These are phyloP conservation scores for Daubentonia madagascariensis DNA, from an alignment of 2,113 vertebrate genomes.

Conservation along the genomic window DNA sequence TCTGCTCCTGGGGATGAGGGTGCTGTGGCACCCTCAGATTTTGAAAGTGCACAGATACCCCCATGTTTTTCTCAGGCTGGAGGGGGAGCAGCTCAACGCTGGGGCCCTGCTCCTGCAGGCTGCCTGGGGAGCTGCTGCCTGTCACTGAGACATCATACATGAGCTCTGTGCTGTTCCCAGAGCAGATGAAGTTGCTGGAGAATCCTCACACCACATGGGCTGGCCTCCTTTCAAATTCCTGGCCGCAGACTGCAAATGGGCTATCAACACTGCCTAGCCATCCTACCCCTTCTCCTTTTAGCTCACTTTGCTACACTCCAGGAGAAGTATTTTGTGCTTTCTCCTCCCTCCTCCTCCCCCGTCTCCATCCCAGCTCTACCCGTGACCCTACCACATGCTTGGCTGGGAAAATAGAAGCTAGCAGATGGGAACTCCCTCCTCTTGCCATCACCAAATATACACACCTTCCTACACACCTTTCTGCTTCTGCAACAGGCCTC, in stretches of 20 bases:
- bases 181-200: not conserved
- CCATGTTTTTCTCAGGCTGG: not conserved
- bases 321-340: not conserved
- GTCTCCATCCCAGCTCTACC: not conserved
- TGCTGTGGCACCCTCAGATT: not conserved
- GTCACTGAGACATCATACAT: not conserved
- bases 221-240: constrained; percentile 8
- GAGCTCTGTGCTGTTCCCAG: not conserved
- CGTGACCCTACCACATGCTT: constrained; percentile 18
- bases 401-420: constrained; percentile 63
- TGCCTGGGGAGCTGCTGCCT: not conserved
- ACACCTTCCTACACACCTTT: constrained; percentile 48
- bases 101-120: not conserved
- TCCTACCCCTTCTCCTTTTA: not conserved
- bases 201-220: not conserved
- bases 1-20: not conserved
- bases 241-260: constrained; percentile 28
- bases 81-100: not conserved
- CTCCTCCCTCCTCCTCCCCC: not conserved
- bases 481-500: not conserved
- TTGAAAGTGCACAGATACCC: not conserved
- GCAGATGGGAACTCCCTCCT: constrained; percentile 67
- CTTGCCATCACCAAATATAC: not conserved
- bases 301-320: not conserved
- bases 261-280: not conserved